Conservation (phyloP, 2,888 invertebrate genomes). For the Cetonia aurata region DNA sequence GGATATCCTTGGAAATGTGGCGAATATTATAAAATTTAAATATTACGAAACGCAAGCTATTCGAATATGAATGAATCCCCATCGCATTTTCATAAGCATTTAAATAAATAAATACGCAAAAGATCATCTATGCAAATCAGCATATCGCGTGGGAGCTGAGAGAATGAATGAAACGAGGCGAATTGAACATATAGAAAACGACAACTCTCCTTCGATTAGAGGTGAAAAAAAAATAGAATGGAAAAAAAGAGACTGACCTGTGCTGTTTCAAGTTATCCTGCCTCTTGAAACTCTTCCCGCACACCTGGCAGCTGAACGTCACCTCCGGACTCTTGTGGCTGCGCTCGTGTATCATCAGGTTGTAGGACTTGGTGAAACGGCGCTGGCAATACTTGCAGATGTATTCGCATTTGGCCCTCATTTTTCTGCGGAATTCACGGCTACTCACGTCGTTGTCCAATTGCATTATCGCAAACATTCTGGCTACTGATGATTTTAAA, state of each 20-base stretch:
- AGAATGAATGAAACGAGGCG: too few relatives aligned
- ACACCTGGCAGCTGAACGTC: slow-evolving; percentile 97
- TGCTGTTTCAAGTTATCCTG: slow-evolving; percentile 97
- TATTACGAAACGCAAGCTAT: too few relatives aligned
- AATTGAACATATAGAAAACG: too few relatives aligned
- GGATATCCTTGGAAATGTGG: too few relatives aligned
- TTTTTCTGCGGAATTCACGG: slow-evolving; percentile 88
- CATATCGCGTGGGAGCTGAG: too few relatives aligned
- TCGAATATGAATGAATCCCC: too few relatives aligned
- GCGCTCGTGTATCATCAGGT: slow-evolving; percentile 97
- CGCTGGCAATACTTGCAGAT: slow-evolving; percentile 98
- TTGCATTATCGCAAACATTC: slow-evolving; percentile 92
- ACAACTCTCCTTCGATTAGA: not conserved
- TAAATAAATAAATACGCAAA: too few relatives aligned
- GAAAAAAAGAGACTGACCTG: slow-evolving; percentile 74
- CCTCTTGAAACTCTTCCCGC: slow-evolving; percentile 97
- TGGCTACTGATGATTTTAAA: slow-evolving; percentile 43
- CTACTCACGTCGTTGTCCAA: slow-evolving; percentile 89
- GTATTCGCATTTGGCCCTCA: slow-evolving; percentile 96
- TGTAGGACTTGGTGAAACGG: slow-evolving; percentile 98
- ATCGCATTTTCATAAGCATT: too few relatives aligned
- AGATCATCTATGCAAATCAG: too few relatives aligned
- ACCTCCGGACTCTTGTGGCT: slow-evolving; percentile 97
- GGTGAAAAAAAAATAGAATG: not conserved
- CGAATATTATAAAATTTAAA: too few relatives aligned